Evolutionary conservation across 30 jellyfish, hydroid and myxozoan genomes (phyloP).

Genomic region (Turritopsis dohrnii): DNA sequence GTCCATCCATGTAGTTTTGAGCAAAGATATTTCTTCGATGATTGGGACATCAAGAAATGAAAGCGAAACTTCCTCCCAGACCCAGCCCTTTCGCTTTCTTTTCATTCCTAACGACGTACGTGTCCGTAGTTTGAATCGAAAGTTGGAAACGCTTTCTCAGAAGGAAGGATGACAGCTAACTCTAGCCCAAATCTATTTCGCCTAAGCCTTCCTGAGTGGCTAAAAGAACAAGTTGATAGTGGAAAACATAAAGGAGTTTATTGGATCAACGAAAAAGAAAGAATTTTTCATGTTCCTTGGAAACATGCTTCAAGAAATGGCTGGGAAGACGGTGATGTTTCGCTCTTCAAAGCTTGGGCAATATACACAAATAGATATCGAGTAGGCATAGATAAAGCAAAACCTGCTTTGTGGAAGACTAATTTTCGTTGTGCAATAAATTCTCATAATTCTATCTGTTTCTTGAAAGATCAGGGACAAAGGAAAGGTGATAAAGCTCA

Average conservation of each 20-base stretch:
- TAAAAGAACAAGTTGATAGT: constrained; percentile 35
- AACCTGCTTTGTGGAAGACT: constrained; percentile 42
- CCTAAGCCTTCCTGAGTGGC: constrained; percentile 35
- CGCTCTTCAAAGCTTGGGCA: constrained; percentile 51
- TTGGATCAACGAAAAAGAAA: constrained; percentile 30
- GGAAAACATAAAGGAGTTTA: constrained; percentile 41
- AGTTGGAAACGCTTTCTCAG: background rate
- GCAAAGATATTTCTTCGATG: background rate
- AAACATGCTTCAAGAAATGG: constrained; percentile 48
- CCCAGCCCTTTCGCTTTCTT: constrained; percentile 37
- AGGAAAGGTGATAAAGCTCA: constrained; percentile 40
- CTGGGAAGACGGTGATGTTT: constrained; percentile 39
- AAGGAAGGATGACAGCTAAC: constrained; percentile 25
- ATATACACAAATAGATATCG: constrained; percentile 36
- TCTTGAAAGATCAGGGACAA: constrained; percentile 31
- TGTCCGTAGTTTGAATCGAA: background rate
- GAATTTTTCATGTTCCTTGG: constrained; percentile 40
- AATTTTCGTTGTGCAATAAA: constrained; percentile 46
- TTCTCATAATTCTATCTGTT: constrained; percentile 29
- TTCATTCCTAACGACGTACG: constrained; percentile 22
- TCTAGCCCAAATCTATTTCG: constrained; percentile 42
- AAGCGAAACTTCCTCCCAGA: constrained; percentile 37
- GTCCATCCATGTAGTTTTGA: background rate
- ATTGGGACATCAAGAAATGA: constrained; percentile 1
- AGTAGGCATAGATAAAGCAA: constrained; percentile 24